Conservation (phyloP, 2,888 invertebrate species). For the Synanthedon formicaeformis region DNA sequence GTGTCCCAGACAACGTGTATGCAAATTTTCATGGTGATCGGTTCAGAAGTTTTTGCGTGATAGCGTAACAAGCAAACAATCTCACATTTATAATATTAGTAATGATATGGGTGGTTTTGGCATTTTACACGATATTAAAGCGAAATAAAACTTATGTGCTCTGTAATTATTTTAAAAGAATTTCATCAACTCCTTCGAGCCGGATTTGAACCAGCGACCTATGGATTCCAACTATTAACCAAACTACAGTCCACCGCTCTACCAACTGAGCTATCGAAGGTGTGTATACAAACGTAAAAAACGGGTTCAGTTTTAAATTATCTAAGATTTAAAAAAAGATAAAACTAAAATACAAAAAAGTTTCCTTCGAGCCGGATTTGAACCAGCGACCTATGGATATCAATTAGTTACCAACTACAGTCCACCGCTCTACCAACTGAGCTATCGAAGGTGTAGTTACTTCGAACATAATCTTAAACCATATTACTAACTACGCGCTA, state of each 20-base stretch:
- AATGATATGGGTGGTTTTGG: too few relatives aligned
- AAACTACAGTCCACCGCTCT: conserved; percentile 56
- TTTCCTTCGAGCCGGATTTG: conserved; percentile 73
- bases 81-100: too few relatives aligned
- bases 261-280: conserved; percentile 62
- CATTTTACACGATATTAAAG: too few relatives aligned
- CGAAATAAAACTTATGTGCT: too few relatives aligned
- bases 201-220: conserved; percentile 71
- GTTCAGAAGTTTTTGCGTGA: too few relatives aligned
- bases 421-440: conserved; percentile 72
- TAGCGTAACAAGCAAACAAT: too few relatives aligned
- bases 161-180: too few relatives aligned
- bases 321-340: too few relatives aligned
- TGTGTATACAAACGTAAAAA: neutral
- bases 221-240: conserved; percentile 46
- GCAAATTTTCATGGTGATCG: too few relatives aligned
- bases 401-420: conserved; percentile 38
- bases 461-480: too few relatives aligned
- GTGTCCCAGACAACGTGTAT: too few relatives aligned
- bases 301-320: too few relatives aligned
- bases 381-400: conserved; percentile 73
- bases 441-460: conserved; percentile 60
- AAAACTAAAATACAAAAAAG: neutral
- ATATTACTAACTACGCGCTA: neutral
- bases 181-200: conserved; percentile 43